Percentiles rank a stretch among this genome's conserved stretches.
phyloP scores from a whole-genome alignment of 2,113 vertebrate genomes.

The Melanerpes formicivorus region DNA sequence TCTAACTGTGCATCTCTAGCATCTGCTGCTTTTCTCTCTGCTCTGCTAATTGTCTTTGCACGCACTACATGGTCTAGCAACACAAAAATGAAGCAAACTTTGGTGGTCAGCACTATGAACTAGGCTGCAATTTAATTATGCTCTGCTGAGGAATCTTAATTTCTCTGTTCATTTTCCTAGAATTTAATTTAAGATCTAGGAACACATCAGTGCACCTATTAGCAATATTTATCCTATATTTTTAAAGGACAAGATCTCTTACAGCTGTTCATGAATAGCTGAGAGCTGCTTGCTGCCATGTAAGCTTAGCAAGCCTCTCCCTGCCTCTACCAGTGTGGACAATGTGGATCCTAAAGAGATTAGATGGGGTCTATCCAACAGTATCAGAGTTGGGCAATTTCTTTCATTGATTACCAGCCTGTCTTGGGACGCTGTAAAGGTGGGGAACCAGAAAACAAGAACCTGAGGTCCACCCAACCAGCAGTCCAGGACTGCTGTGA shows the following conservation, averaged over 20 bases:
- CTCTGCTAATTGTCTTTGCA: slow-evolving; percentile 31
- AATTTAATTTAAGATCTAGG: background rate
- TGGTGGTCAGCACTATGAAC: background rate
- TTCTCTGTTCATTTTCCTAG: background rate
- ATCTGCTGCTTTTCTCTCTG: slow-evolving; percentile 57
- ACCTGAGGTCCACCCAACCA: background rate
- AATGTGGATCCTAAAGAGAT: background rate
- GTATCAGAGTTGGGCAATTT: background rate
- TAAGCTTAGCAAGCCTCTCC: background rate
- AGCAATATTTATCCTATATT: background rate
- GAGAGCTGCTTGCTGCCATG: background rate
- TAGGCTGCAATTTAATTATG: background rate
- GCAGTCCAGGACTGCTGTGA: background rate
- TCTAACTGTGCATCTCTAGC: slow-evolving; percentile 18
- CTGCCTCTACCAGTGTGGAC: background rate
- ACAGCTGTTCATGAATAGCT: background rate
- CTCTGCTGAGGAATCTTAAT: background rate
- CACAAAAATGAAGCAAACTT: background rate
- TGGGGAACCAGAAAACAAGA: background rate
- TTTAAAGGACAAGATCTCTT: background rate
- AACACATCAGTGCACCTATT: background rate
- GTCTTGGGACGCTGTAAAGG: background rate
- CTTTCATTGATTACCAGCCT: background rate
- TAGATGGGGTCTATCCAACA: background rate
- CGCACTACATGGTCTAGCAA: background rate